phyloP scores from a whole-genome alignment of 2,797 vertebrate species.

The Parauchenoglanis punctatus region DNA sequence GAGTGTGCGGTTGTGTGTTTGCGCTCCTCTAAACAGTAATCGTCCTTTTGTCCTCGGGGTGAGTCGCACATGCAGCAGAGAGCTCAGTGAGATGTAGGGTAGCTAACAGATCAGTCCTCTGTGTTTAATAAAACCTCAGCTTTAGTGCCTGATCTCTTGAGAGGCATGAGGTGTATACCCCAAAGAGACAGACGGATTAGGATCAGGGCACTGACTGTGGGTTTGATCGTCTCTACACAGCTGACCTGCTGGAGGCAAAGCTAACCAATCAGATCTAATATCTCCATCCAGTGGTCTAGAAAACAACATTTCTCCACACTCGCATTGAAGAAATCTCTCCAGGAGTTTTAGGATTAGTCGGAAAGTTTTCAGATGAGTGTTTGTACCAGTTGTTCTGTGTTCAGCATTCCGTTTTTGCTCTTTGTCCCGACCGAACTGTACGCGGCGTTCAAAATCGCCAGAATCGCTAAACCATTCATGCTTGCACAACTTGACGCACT shows the following conservation, averaged over 20 bases:
- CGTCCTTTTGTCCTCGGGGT: background rate
- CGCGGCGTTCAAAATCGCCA: too few relatives aligned
- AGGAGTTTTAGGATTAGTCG: background rate
- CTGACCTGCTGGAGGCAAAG: background rate
- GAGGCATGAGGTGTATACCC: background rate
- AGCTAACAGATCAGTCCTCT: background rate
- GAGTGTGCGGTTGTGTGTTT: background rate
- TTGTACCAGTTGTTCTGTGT: background rate
- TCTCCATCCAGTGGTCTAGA: background rate
- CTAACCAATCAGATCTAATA: background rate
- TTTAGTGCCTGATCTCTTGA: background rate
- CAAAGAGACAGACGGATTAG: background rate
- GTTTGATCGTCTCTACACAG: background rate
- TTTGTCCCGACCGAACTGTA: background rate
- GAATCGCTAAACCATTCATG: background rate
- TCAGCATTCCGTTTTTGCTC: background rate
- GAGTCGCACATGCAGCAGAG: constrained; percentile 13
- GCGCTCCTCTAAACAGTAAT: background rate
- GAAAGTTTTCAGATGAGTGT: background rate
- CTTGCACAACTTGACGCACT: background rate
- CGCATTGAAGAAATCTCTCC: background rate
- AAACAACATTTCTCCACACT: background rate
- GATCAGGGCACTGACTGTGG: background rate
- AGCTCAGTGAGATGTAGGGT: background rate
- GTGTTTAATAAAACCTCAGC: background rate